phyloP scores from a whole-genome alignment of 1,140 invertebrate genomes.

The Dendroctonus valens region DNA sequence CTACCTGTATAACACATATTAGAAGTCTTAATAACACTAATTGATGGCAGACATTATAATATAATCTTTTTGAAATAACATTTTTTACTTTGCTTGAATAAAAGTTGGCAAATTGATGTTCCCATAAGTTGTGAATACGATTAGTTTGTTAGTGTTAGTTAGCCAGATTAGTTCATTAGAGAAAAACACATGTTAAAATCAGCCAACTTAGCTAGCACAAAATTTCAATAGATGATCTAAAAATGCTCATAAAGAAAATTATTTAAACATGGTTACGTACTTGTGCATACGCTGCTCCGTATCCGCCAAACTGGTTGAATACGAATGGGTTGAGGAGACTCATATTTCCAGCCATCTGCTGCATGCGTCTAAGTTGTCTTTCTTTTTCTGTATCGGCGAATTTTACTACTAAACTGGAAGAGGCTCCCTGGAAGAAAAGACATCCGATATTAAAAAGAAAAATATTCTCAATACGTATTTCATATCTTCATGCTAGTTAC shows the following conservation, averaged over 20 bases:
- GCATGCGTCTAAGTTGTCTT: slow-evolving; percentile 97
- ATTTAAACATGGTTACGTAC: slow-evolving; percentile 53
- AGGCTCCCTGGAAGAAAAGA: slow-evolving; percentile 77
- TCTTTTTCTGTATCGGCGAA: slow-evolving; percentile 99
- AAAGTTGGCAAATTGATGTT: too few relatives aligned
- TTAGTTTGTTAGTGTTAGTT: too few relatives aligned
- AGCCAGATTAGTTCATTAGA: too few relatives aligned
- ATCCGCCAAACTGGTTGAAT: slow-evolving; percentile 93
- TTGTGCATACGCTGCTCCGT: slow-evolving; percentile 85
- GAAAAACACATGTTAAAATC: neutral
- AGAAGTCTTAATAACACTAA: neutral
- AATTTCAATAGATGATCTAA: neutral
- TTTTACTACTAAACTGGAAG: slow-evolving; percentile 98
- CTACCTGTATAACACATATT: slow-evolving; percentile 8
- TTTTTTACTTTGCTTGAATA: too few relatives aligned
- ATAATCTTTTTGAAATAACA: too few relatives aligned
- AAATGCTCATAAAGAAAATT: neutral
- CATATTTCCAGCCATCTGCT: slow-evolving; percentile 99
- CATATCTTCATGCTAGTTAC: neutral
- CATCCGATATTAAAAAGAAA: slow-evolving; percentile 1
- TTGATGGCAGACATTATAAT: too few relatives aligned
- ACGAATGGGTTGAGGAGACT: slow-evolving; percentile 96
- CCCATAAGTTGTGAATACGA: too few relatives aligned
- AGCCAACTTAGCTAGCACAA: neutral
- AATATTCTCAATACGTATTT: slow-evolving; percentile 1